A percentile compares a stretch with the other conserved stretches of the same genome.
Conservation (phyloP, 2,888 invertebrate genomes). For the Rosalia funebris region DNA sequence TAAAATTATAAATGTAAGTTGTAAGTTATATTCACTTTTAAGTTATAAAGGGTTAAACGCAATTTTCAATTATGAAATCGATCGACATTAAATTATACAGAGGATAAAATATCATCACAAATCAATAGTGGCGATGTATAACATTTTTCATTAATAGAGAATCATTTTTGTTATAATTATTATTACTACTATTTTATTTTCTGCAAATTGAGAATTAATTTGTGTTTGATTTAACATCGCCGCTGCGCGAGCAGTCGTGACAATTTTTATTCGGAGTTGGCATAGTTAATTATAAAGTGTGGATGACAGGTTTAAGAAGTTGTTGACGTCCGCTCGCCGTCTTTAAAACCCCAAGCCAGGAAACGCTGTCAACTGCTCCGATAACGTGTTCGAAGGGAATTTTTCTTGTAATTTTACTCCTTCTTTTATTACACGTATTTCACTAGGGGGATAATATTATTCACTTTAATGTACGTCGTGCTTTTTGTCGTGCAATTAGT, state of each 20-base stretch:
- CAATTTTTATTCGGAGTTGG: constrained; percentile 38
- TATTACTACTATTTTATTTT: no score
- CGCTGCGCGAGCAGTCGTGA: constrained; percentile 10
- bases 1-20: no score
- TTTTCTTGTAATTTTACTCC: constrained; percentile 34
- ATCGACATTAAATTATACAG: no score
- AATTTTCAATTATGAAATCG: no score
- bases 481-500: constrained; percentile 12
- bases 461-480: constrained; percentile 12
- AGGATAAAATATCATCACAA: no score
- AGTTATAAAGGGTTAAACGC: no score
- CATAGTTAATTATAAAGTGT: constrained; percentile 48
- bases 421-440: constrained; percentile 24
- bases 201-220: no score
- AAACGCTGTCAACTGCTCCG: constrained; percentile 48
- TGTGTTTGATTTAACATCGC: no score
- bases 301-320: constrained; percentile 52
- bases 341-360: constrained; percentile 45
- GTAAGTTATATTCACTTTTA: no score
- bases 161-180: no score
- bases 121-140: no score
- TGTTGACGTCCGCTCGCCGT: constrained; percentile 49
- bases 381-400: constrained; percentile 42
- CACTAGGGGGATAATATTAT: constrained; percentile 5
- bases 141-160: no score